Evolutionary conservation across 2,113 vertebrate genomes (phyloP).

Genomic region (Micronycteris hirsuta): DNA sequence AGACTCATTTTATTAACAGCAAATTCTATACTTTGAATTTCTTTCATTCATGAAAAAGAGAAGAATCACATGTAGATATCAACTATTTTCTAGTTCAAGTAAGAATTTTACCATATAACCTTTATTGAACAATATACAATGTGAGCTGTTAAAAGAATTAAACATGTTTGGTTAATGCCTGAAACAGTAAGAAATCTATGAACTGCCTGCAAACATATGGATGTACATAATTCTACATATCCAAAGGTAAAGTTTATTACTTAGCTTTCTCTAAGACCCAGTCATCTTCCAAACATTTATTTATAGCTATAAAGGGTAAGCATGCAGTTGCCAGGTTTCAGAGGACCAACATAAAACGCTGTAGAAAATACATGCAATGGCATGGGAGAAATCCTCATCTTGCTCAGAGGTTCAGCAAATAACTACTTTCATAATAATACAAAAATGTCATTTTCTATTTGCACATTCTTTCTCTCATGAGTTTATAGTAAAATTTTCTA

Average conservation of each 20-base stretch:
- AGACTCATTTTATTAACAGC: neutral
- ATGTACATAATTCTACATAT: neutral
- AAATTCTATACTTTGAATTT: neutral
- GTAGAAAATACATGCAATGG: neutral
- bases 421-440: neutral
- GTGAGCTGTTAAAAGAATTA: neutral
- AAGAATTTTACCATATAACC: neutral
- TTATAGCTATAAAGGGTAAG: neutral
- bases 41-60: conserved; percentile 2
- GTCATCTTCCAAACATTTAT: neutral
- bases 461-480: neutral
- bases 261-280: neutral
- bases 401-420: neutral
- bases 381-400: neutral
- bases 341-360: neutral
- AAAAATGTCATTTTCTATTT: neutral
- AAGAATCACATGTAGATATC: neutral
- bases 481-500: neutral
- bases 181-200: conserved; percentile 24
- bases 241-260: neutral
- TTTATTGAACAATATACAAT: neutral
- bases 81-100: conserved; percentile 11
- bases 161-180: conserved; percentile 1
- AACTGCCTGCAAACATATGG: neutral
- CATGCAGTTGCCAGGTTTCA: neutral